Evolutionary conservation across 2,113 vertebrate species (phyloP).

Genomic region (Nibea coibor): DNA sequence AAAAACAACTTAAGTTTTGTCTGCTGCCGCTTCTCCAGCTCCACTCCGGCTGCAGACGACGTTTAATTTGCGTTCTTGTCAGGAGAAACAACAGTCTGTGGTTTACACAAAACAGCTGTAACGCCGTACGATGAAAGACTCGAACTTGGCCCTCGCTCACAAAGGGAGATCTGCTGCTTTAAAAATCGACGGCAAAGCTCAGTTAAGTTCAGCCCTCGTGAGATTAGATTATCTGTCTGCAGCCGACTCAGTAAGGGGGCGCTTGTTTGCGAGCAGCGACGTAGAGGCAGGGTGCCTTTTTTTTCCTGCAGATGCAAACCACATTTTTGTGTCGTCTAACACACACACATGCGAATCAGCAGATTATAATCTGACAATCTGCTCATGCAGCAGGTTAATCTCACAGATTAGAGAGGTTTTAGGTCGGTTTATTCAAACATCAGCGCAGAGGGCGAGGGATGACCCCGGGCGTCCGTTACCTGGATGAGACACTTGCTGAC

Average conservation of each 20-base stretch:
- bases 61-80: conserved; percentile 4
- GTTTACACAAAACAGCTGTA: conserved; percentile 40
- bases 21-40: conserved; percentile 9
- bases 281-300: too few species aligned
- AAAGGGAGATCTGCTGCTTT: neutral
- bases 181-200: conserved; percentile 12
- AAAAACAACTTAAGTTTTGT: neutral
- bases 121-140: conserved; percentile 3
- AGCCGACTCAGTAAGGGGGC: neutral
- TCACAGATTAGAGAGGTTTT: neutral
- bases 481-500: conserved; percentile 99
- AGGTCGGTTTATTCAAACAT: neutral
- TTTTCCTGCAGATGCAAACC: neutral
- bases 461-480: conserved; percentile 77
- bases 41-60: neutral
- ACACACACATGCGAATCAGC: neutral
- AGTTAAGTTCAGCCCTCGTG: neutral
- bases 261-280: neutral
- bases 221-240: conserved; percentile 1
- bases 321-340: neutral
- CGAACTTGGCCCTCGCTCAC: conserved; percentile 15
- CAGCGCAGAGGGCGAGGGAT: neutral
- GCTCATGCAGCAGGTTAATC: too few species aligned
- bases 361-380: neutral
- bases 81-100: neutral